Conservation (phyloP, 2,888 invertebrate species). For the Liopterus haemorrhoidalis region DNA sequence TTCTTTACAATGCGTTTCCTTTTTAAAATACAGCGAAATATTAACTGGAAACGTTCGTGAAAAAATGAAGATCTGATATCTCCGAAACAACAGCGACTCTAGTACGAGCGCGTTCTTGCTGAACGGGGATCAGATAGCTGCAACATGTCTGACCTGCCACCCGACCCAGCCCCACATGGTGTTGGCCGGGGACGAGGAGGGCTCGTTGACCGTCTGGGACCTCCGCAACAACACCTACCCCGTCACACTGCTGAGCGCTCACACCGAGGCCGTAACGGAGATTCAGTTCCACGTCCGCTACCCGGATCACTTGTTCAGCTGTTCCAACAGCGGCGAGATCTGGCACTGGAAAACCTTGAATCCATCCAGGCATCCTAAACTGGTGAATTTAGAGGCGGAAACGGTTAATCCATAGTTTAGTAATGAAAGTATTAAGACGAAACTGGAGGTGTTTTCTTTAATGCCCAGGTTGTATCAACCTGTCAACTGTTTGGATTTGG, state of each 20-base stretch:
- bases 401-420: constrained; percentile 59
- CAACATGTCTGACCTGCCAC: constrained; percentile 72
- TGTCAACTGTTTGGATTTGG: constrained; percentile 76
- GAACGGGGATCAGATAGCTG: constrained; percentile 66
- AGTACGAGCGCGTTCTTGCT: constrained; percentile 67
- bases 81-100: constrained; percentile 57
- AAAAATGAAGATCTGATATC: constrained; percentile 85
- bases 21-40: constrained; percentile 66
- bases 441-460: constrained; percentile 66
- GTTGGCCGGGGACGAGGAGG: constrained; percentile 80
- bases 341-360: constrained; percentile 82
- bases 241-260: constrained; percentile 73
- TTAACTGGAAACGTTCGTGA: constrained; percentile 83
- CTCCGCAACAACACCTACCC: constrained; percentile 77
- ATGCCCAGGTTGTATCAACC: constrained; percentile 70
- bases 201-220: constrained; percentile 85
- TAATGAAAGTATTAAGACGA: constrained; percentile 60
- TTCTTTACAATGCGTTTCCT: constrained; percentile 69
- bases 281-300: constrained; percentile 80
- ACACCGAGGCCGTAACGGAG: constrained; percentile 71
- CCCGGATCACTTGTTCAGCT: constrained; percentile 77
- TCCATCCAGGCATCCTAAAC: constrained; percentile 25
- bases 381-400: constrained; percentile 25
- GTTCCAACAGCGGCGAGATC: constrained; percentile 74
- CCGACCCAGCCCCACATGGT: constrained; percentile 82